A percentile compares a stretch with the other conserved stretches of the same genome.
phyloP scores from a whole-genome alignment of 2,113 vertebrate species.

The Erpornis zantholeuca region DNA sequence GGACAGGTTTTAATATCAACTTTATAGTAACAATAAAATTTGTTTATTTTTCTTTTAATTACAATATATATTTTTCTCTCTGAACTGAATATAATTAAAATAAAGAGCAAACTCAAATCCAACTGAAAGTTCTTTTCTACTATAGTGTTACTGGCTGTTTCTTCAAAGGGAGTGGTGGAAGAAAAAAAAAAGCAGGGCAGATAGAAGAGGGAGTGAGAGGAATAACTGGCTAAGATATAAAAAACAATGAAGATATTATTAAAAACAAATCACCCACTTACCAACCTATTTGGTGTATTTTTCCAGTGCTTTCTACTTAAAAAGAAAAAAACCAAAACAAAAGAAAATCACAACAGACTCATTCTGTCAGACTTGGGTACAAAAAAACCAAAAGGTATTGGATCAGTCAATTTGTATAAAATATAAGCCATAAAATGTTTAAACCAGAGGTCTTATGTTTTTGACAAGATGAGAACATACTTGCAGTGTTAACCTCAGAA shows the following conservation, averaged over 20 bases:
- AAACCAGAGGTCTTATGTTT: background rate
- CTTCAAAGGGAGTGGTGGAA: background rate
- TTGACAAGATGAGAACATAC: background rate
- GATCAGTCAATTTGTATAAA: background rate
- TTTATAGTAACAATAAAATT: background rate
- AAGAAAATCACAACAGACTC: background rate
- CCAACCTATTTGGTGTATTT: background rate
- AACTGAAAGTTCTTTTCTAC: background rate
- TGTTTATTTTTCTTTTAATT: constrained; percentile 2
- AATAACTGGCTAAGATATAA: background rate
- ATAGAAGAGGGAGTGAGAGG: background rate
- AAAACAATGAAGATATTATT: background rate
- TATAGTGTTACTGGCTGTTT: background rate
- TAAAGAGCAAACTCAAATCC: background rate
- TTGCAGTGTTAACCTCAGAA: background rate
- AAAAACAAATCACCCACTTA: background rate
- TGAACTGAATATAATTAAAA: background rate
- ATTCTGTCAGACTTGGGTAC: background rate
- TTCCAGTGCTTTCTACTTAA: background rate
- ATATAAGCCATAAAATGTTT: background rate
- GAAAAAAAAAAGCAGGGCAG: background rate
- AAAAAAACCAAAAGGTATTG: background rate
- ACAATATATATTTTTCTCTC: background rate
- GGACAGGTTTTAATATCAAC: background rate
- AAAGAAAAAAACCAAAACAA: background rate